These are phyloP conservation scores for Furcifer pardalis DNA, from an alignment of 2,797 vertebrate species.

Conservation along the genomic window DNA sequence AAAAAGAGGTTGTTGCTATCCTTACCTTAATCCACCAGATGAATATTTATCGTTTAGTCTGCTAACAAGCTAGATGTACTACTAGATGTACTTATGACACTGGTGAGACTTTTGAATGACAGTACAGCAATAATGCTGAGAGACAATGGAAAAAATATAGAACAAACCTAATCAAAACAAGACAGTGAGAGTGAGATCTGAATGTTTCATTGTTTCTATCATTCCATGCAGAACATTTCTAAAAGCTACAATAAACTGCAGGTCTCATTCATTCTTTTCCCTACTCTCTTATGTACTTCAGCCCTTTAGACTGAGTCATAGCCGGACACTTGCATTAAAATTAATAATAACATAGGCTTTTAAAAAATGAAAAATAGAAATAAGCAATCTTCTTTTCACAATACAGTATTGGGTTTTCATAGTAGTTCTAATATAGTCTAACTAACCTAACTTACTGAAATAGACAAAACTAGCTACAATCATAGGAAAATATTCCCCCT, in stretches of 20 bases:
- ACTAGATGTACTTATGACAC: background rate
- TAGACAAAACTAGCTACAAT: background rate
- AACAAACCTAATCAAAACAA: background rate
- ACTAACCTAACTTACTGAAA: background rate
- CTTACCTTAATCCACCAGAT: background rate
- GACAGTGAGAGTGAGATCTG: background rate
- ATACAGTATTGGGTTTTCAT: background rate
- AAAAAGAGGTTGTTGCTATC: background rate
- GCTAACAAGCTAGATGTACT: constrained; percentile 2
- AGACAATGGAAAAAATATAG: background rate
- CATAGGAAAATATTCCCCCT: background rate
- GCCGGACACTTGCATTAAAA: background rate
- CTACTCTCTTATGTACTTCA: background rate
- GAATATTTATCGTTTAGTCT: constrained; percentile 4
- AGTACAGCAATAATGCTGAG: background rate
- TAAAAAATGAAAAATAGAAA: no score
- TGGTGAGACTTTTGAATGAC: constrained; percentile 2
- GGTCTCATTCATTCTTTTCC: background rate
- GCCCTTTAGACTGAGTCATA: background rate
- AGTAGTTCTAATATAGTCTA: background rate
- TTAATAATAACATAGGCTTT: no score
- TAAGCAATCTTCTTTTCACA: background rate
- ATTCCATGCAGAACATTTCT: background rate
- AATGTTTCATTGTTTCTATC: background rate
- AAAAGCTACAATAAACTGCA: background rate